Conservation (phyloP, 2,113 vertebrate species). For the Stomatorhinus ivindoensis region DNA sequence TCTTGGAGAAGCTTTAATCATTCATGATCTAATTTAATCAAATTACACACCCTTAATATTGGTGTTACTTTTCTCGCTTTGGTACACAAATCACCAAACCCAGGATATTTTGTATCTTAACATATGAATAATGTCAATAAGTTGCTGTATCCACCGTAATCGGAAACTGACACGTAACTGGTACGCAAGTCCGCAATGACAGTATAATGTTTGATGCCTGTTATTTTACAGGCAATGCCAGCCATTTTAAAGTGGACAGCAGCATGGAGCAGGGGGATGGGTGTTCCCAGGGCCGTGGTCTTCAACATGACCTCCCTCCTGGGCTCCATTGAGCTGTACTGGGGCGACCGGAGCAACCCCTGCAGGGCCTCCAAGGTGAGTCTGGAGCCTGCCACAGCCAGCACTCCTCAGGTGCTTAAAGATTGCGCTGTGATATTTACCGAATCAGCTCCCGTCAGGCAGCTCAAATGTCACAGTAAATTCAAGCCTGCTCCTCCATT, state of each 20-base stretch:
- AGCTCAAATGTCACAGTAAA: not conserved
- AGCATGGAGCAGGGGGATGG: constrained; percentile 48
- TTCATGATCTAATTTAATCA: not conserved
- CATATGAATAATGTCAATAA: not conserved
- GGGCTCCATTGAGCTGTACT: constrained; percentile 61
- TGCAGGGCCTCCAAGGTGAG: constrained; percentile 66
- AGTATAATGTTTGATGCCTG: not conserved
- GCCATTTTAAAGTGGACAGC: constrained; percentile 61
- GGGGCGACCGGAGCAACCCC: constrained; percentile 47
- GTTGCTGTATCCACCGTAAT: not conserved
- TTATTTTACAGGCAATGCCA: constrained; percentile 49
- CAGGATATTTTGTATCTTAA: not conserved
- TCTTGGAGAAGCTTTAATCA: not conserved
- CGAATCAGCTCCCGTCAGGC: not conserved
- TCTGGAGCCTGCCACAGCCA: not conserved
- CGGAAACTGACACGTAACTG: not conserved
- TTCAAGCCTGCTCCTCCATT: not conserved
- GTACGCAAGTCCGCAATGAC: not conserved
- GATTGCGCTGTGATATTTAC: not conserved
- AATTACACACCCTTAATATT: not conserved
- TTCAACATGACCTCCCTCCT: constrained; percentile 61
- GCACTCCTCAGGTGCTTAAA: not conserved
- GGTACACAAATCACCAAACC: not conserved
- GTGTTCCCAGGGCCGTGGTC: constrained; percentile 60
- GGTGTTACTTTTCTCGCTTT: not conserved